Conservation (phyloP, 2,113 vertebrate species). For the Oreochromis aureus region DNA sequence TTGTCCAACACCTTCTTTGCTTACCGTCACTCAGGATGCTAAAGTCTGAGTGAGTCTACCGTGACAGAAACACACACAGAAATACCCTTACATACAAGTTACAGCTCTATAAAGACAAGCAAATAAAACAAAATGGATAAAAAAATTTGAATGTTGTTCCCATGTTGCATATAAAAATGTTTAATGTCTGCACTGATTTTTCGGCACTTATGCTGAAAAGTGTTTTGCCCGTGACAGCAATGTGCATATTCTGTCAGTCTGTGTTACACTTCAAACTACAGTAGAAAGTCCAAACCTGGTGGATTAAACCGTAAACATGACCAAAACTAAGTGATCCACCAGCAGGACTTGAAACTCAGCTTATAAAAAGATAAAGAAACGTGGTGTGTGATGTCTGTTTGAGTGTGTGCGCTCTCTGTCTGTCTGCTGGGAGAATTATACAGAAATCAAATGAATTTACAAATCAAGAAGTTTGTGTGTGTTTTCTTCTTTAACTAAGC, state of each 20-base stretch:
- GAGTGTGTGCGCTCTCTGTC: neutral
- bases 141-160: constrained; percentile 40
- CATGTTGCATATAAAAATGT: constrained; percentile 33
- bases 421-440: neutral
- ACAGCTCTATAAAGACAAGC: neutral
- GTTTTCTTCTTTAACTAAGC: neutral
- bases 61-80: neutral
- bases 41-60: neutral
- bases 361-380: neutral
- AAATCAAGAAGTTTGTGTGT: neutral
- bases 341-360: neutral
- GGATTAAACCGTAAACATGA: neutral
- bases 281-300: neutral
- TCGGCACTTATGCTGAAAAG: neutral
- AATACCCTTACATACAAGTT: neutral
- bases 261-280: neutral
- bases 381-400: neutral
- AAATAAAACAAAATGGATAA: neutral
- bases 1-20: neutral
- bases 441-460: neutral
- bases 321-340: neutral
- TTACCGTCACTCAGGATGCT: neutral
- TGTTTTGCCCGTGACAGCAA: neutral
- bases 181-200: neutral
- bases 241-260: constrained; percentile 4